Percentiles rank a stretch among this genome's conserved stretches.
Conservation (phyloP, 2,888 invertebrate genomes). For the Tachina fera region DNA sequence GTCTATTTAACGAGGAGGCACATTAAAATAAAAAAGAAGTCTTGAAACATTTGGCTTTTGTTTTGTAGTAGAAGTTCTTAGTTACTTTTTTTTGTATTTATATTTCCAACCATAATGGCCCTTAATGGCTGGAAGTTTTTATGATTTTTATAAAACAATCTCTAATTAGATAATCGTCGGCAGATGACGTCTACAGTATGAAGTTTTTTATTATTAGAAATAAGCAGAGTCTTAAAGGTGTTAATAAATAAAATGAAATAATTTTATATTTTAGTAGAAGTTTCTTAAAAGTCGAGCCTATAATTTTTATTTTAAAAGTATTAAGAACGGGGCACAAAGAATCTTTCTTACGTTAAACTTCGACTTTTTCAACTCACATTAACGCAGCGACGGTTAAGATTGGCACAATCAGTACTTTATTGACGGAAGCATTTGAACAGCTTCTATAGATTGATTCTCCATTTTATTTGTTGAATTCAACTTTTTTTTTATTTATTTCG, state of each 20-base stretch:
- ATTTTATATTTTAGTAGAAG: too few relatives aligned
- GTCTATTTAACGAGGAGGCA: slow-evolving; percentile 53
- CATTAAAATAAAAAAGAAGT: slow-evolving; percentile 48
- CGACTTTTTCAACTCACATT: too few relatives aligned
- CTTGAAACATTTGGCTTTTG: slow-evolving; percentile 54
- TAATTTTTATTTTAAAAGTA: too few relatives aligned
- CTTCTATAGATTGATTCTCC: too few relatives aligned
- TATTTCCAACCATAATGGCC: slow-evolving; percentile 60
- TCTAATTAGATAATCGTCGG: slow-evolving; percentile 67
- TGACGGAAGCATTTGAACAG: too few relatives aligned
- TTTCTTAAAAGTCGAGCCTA: too few relatives aligned
- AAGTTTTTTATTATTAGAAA: background rate
- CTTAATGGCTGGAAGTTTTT: slow-evolving; percentile 67
- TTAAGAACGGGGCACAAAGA: too few relatives aligned
- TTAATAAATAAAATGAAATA: background rate
- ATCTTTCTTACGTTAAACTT: too few relatives aligned
- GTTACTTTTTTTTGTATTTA: background rate
- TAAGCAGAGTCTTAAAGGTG: slow-evolving; percentile 35
- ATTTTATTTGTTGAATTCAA: too few relatives aligned
- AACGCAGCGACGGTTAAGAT: too few relatives aligned
- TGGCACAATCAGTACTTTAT: too few relatives aligned
- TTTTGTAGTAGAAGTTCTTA: slow-evolving; percentile 14
- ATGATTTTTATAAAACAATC: slow-evolving; percentile 56
- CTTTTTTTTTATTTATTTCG: too few relatives aligned
- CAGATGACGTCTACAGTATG: slow-evolving; percentile 49